Evolutionary conservation across 2,888 invertebrate species (phyloP).

Genomic region (Phlogophora meticulosa): DNA sequence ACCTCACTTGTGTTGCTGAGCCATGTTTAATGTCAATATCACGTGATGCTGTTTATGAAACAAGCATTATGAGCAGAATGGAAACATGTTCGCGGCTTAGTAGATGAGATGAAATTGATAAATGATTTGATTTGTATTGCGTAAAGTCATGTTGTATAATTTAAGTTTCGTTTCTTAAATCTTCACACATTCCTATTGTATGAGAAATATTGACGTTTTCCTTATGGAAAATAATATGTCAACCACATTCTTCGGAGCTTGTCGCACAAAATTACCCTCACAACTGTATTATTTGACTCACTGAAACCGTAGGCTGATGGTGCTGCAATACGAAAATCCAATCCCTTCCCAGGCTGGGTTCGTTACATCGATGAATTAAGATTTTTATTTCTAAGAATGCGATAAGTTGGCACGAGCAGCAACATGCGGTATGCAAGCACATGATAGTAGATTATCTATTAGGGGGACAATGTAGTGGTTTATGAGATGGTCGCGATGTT

Average conservation of each 20-base stretch:
- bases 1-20: no score
- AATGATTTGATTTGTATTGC: slow-evolving; percentile 1
- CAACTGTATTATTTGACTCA: slow-evolving; percentile 20
- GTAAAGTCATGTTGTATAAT: background rate
- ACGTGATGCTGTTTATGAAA: slow-evolving; percentile 19
- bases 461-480: no score
- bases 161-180: background rate
- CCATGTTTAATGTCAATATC: background rate
- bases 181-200: no score
- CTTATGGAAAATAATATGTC: background rate
- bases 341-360: no score
- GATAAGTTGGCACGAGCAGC: background rate
- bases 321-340: slow-evolving; percentile 31
- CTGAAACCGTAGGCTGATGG: slow-evolving; percentile 8
- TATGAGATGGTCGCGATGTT: no score
- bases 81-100: background rate
- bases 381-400: slow-evolving; percentile 35
- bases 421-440: background rate
- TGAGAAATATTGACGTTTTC: background rate
- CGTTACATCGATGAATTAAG: slow-evolving; percentile 32
- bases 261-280: slow-evolving; percentile 28
- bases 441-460: background rate
- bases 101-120: slow-evolving; percentile 1
- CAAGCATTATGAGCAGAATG: background rate
- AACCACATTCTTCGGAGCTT: slow-evolving; percentile 10